phyloP scores from a whole-genome alignment of 92 coral and sea anemone species.

The Desmophyllum pertusum region DNA sequence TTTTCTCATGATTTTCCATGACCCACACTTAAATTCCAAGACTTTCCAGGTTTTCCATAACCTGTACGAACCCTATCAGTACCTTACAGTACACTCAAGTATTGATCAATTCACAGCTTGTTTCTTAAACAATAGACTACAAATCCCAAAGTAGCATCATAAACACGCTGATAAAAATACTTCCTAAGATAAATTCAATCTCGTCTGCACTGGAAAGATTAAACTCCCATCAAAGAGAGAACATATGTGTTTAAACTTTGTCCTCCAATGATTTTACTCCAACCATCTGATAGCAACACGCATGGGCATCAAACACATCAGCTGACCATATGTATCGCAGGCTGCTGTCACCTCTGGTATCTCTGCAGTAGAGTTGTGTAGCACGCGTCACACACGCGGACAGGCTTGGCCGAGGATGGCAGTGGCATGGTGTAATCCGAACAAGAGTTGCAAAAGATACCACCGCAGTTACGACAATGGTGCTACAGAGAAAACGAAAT shows the following conservation, averaged over 20 bases:
- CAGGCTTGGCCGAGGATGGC: slow-evolving; percentile 97
- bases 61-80: too few relatives aligned
- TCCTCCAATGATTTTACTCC: not conserved
- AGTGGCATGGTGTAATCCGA: slow-evolving; percentile 95
- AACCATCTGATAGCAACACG: not conserved
- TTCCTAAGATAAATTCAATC: not conserved
- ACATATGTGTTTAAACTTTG: not conserved
- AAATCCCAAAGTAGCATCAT: too few relatives aligned
- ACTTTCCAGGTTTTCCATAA: too few relatives aligned
- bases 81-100: too few relatives aligned
- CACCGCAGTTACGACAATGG: slow-evolving; percentile 99
- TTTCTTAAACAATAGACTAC: not conserved
- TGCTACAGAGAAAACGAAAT: slow-evolving; percentile 58
- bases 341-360: slow-evolving; percentile 89
- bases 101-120: not conserved
- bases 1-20: too few relatives aligned
- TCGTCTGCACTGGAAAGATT: not conserved
- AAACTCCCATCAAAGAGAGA: not conserved
- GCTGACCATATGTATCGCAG: not conserved
- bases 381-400: slow-evolving; percentile 94
- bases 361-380: slow-evolving; percentile 87
- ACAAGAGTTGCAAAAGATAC: slow-evolving; percentile 90
- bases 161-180: not conserved
- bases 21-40: too few relatives aligned
- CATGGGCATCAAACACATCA: slow-evolving; percentile 6